These are phyloP conservation scores for Clarias batrachus DNA, from an alignment of 2,113 vertebrate genomes.

Conservation along the genomic window DNA sequence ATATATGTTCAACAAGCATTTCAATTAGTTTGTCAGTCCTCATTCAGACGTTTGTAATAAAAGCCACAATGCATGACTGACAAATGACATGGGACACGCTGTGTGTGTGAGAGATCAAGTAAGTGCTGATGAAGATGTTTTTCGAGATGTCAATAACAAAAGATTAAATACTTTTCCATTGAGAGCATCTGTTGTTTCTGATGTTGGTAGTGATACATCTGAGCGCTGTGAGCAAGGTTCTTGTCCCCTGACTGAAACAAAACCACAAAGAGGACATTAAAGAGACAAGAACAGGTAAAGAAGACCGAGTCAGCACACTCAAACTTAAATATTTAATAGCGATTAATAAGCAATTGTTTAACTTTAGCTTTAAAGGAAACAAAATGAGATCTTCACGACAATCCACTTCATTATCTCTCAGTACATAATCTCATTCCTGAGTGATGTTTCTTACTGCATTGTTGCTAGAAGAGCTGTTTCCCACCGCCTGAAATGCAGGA, in stretches of 20 bases:
- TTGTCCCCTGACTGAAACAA: conserved; percentile 81
- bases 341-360: background rate
- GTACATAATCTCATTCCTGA: background rate
- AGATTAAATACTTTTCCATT: conserved; percentile 75
- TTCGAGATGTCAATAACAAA: background rate
- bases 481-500: conserved; percentile 62
- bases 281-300: background rate
- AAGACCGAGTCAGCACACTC: background rate
- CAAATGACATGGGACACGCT: background rate
- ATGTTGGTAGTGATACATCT: conserved; percentile 96
- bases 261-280: background rate
- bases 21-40: background rate
- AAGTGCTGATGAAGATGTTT: background rate
- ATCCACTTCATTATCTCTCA: background rate
- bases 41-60: background rate
- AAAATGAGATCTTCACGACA: too few relatives aligned
- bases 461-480: conserved; percentile 67
- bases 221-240: conserved; percentile 86
- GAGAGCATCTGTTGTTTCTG: conserved; percentile 95
- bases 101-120: background rate
- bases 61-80: background rate
- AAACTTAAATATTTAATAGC: background rate
- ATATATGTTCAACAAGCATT: background rate
- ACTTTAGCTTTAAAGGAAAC: conserved; percentile 1
- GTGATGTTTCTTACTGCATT: conserved; percentile 72